phyloP scores from a whole-genome alignment of 2,113 vertebrate genomes.

The Proteles cristata region DNA sequence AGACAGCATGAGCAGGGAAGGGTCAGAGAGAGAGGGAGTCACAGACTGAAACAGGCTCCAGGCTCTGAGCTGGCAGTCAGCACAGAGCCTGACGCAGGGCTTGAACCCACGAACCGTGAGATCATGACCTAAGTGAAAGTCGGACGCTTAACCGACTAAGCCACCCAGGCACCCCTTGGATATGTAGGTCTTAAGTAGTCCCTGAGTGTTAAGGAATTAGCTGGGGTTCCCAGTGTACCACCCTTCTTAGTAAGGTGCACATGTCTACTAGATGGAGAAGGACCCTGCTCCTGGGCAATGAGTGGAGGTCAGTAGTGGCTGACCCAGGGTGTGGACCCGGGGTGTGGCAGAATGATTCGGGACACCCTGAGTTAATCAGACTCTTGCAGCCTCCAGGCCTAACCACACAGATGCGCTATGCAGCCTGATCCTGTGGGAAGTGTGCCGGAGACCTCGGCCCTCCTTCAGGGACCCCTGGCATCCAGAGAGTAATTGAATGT shows the following conservation, averaged over 20 bases:
- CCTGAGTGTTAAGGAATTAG: background rate
- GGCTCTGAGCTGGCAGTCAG: too few species aligned
- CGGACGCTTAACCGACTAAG: too few species aligned
- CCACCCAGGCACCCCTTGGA: too few species aligned
- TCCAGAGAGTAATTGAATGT: background rate
- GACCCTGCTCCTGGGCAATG: background rate
- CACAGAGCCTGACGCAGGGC: too few species aligned
- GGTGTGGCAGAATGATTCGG: too few species aligned
- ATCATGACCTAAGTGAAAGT: too few species aligned
- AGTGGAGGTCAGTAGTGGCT: background rate
- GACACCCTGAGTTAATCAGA: background rate
- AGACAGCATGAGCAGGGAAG: too few species aligned
- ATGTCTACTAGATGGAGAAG: background rate
- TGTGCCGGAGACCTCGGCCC: background rate
- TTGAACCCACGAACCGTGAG: too few species aligned
- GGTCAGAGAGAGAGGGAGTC: too few species aligned
- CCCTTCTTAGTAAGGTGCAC: background rate
- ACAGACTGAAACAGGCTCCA: too few species aligned
- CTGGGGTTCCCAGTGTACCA: background rate
- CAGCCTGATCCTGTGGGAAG: too few species aligned
- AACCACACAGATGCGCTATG: background rate
- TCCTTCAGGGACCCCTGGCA: background rate
- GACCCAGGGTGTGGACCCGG: background rate
- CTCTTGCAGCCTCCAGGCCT: background rate
- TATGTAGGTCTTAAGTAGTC: background rate